Evolutionary conservation across 2,888 invertebrate species (phyloP).

Genomic region (Polietes domitor): DNA sequence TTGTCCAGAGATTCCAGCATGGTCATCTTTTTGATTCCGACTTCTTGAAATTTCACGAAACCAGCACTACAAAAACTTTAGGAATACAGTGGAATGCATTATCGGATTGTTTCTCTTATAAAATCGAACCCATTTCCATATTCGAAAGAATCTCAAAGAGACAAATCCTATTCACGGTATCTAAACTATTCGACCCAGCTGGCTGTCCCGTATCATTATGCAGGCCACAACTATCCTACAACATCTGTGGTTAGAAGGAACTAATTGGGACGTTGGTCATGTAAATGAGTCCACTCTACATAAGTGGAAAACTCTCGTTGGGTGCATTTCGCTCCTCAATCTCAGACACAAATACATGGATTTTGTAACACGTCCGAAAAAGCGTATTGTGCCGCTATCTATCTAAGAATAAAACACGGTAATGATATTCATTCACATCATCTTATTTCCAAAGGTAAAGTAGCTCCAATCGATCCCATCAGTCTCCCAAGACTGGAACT

Average conservation of each 20-base stretch:
- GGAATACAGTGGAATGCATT: slow-evolving; percentile 44
- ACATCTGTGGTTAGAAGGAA: slow-evolving; percentile 39
- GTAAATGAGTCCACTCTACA: not conserved
- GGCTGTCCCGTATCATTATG: slow-evolving; percentile 36
- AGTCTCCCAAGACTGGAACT: slow-evolving; percentile 60
- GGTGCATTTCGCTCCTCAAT: slow-evolving; percentile 26
- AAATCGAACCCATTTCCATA: not conserved
- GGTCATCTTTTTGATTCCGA: slow-evolving; percentile 2
- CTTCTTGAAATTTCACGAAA: slow-evolving; percentile 33
- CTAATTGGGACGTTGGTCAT: slow-evolving; percentile 52
- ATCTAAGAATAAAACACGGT: slow-evolving; percentile 3
- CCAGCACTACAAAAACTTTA: slow-evolving; percentile 41
- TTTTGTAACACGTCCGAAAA: slow-evolving; percentile 63
- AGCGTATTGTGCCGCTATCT: slow-evolving; percentile 47
- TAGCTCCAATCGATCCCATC: slow-evolving; percentile 58
- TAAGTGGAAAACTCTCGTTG: slow-evolving; percentile 50
- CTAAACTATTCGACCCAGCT: slow-evolving; percentile 29
- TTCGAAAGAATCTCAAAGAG: not conserved
- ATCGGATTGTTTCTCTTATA: slow-evolving; percentile 39
- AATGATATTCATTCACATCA: slow-evolving; percentile 5
- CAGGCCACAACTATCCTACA: slow-evolving; percentile 42
- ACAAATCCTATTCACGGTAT: not conserved
- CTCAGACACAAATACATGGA: slow-evolving; percentile 43
- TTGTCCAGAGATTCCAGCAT: not conserved
- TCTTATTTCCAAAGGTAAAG: slow-evolving; percentile 56